Conservation (phyloP, 2,797 vertebrate species). For the Poecilia picta region DNA sequence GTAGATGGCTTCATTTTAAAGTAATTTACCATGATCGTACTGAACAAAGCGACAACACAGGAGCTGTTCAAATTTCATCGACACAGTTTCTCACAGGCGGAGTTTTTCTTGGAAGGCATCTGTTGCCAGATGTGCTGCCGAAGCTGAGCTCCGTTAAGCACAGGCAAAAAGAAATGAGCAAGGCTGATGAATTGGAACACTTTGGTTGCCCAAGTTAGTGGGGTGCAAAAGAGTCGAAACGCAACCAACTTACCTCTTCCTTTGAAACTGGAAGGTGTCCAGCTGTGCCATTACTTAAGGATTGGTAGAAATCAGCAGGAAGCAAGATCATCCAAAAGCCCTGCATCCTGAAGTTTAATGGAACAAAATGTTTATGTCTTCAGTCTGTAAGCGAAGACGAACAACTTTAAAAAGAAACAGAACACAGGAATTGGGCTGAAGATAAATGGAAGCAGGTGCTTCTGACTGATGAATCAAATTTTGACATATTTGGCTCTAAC, state of each 20-base stretch:
- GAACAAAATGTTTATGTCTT: slow-evolving; percentile 5
- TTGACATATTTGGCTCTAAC: slow-evolving; percentile 15
- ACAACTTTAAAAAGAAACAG: neutral
- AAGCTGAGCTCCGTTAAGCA: slow-evolving; percentile 47
- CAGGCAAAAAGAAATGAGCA: slow-evolving; percentile 53
- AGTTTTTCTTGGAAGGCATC: neutral
- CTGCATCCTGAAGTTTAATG: slow-evolving; percentile 10
- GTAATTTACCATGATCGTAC: neutral
- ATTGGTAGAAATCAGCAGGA: slow-evolving; percentile 25
- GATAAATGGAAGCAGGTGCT: neutral
- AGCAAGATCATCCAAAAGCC: neutral
- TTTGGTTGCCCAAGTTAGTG: slow-evolving; percentile 45
- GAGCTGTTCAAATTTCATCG: slow-evolving; percentile 10
- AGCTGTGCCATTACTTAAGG: slow-evolving; percentile 49
- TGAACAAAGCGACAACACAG: slow-evolving; percentile 1
- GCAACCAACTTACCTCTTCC: slow-evolving; percentile 5
- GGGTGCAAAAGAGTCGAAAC: slow-evolving; percentile 6
- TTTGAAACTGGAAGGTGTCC: slow-evolving; percentile 36
- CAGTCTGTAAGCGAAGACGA: slow-evolving; percentile 5
- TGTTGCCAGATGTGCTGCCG: slow-evolving; percentile 40
- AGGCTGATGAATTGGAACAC: slow-evolving; percentile 41
- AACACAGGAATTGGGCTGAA: slow-evolving; percentile 9
- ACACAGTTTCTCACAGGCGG: slow-evolving; percentile 4
- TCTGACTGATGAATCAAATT: slow-evolving; percentile 17
- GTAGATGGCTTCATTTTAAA: neutral